These are phyloP conservation scores for Muricea muricata DNA, from an alignment of 92 coral and sea anemone species.

Conservation along the genomic window DNA sequence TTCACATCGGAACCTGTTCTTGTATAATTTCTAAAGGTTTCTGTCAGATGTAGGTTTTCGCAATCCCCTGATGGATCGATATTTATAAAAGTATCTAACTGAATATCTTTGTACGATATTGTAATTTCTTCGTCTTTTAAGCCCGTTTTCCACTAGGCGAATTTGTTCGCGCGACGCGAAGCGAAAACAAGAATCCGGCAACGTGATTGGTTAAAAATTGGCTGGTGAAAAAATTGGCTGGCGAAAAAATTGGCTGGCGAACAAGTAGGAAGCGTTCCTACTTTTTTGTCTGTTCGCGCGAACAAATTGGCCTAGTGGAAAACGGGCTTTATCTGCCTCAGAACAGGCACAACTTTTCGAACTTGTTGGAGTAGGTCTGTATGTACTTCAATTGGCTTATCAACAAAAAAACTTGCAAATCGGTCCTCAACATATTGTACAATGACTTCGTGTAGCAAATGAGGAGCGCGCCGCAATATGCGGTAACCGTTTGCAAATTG, in stretches of 20 bases:
- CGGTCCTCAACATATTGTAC: constrained; percentile 25
- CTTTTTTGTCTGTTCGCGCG: no score
- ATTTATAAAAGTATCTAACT: constrained; percentile 30
- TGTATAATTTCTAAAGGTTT: constrained; percentile 11
- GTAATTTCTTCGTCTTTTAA: constrained; percentile 21
- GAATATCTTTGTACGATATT: constrained; percentile 25
- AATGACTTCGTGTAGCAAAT: not conserved
- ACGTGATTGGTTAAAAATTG: no score
- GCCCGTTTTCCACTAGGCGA: no score
- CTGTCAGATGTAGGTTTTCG: constrained; percentile 14
- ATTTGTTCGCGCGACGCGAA: no score
- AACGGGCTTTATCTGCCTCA: constrained; percentile 2
- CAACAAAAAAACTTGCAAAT: constrained; percentile 22
- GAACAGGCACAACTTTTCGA: constrained; percentile 7
- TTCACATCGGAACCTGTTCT: constrained; percentile 16
- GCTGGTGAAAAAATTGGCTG: no score
- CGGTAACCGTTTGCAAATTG: constrained; percentile 26
- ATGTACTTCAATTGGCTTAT: not conserved
- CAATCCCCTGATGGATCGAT: constrained; percentile 30
- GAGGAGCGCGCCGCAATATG: not conserved
- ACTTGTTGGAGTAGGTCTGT: constrained; percentile 25
- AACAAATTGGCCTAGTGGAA: no score
- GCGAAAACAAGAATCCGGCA: no score
- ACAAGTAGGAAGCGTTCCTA: no score
- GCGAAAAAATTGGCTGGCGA: no score